Conservation (phyloP, 2,113 vertebrate genomes). For the Chunga burmeisteri region DNA sequence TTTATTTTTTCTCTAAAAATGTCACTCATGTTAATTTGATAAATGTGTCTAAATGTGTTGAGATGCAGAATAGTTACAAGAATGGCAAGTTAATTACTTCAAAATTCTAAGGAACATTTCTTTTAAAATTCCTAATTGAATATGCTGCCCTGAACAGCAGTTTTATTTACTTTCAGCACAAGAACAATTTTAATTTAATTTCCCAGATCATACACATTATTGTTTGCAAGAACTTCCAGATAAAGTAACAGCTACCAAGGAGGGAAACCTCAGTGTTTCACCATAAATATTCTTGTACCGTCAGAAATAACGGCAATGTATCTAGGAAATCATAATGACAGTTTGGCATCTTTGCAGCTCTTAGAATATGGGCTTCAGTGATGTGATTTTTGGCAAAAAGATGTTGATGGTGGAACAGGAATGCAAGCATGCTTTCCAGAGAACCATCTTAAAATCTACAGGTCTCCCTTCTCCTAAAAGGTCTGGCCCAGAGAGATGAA, state of each 20-base stretch:
- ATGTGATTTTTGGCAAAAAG: background rate
- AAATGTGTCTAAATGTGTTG: slow-evolving; percentile 27
- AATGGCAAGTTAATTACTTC: slow-evolving; percentile 44
- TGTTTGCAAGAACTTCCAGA: background rate
- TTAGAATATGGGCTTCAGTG: background rate
- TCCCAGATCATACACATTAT: background rate
- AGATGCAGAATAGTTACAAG: background rate
- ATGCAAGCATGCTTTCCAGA: background rate
- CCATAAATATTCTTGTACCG: background rate
- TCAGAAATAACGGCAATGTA: background rate
- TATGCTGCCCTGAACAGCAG: slow-evolving; percentile 19
- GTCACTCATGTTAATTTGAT: slow-evolving; percentile 41
- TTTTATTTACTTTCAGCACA: slow-evolving; percentile 34
- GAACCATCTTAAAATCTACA: background rate
- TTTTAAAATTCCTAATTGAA: slow-evolving; percentile 56
- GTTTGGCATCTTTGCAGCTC: background rate
- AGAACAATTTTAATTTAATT: slow-evolving; percentile 42
- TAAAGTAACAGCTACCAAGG: background rate
- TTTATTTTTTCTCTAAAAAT: slow-evolving; percentile 39
- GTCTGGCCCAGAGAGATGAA: background rate
- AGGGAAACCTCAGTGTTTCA: background rate
- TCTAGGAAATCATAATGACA: background rate
- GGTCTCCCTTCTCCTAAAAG: background rate
- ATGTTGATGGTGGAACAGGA: background rate
- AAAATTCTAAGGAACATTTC: slow-evolving; percentile 53